Base-by-base conservation (phyloP, 2,888 invertebrate genomes). In the Hemaris fuciformis region DNA sequence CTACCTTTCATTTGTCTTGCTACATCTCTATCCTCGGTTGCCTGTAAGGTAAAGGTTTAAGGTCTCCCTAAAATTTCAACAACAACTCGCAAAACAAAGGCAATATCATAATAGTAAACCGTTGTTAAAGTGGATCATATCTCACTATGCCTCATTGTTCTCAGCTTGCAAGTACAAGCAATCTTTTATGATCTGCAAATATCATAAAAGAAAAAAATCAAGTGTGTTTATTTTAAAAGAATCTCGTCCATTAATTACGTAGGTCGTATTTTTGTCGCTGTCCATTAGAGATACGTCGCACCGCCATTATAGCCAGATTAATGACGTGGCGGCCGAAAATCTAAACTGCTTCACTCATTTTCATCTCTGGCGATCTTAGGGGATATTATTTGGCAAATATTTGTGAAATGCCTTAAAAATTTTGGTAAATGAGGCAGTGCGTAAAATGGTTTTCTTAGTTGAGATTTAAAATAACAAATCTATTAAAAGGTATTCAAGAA, bases 231-330 rank as follows among this genome's bases (percentile, higher is more conserved):
- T 75, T 80, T 79, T 76, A 76, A 71, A 71, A 69, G 71, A 65
- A 76, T 74, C 72, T 63, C 73, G 77, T 84, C 79, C 85, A 87
- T 88, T 88, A 87, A 88, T 88, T 87, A 87, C 76, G 65, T 69
- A 31, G 77, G 74, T 69, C 78, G 85, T 85, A 86, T 85, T 88
- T 87, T 88, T 87, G 85, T 84, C 85, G 75, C 82, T 87, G 85
- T 85, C 87, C 87, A 88, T 88, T 87, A 87, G 83, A 83, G 84
- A 82, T 84, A 88, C 85, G 86, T 84, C 85, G 83, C 69, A 64
- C 72, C 68, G 71, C 84, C 83, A 80, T 86, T 86, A 81, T 74
- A 73, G 71, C 66, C 72, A 87, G 87, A 88, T 89, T 89, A 88
- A 89, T 88, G 88, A 81, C 75, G 68, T 38, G 38, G 25, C 34